phyloP scores from a whole-genome alignment of 2,113 vertebrate genomes.

The Narcine bancroftii region DNA sequence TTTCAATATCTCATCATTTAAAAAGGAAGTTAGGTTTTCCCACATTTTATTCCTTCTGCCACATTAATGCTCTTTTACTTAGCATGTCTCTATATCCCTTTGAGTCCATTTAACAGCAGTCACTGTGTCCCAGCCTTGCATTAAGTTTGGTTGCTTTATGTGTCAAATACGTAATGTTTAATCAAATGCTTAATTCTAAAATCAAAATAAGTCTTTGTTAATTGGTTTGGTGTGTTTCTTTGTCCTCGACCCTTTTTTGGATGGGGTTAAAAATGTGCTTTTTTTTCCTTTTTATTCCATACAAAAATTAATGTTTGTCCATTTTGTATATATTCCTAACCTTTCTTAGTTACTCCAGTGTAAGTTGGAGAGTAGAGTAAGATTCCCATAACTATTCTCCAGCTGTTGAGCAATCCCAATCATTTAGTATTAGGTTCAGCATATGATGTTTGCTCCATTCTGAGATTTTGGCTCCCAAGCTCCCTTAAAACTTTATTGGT shows the following conservation, averaged over 20 bases:
- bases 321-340: not conserved
- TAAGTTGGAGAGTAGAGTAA: not conserved
- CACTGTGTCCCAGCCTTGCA: not conserved
- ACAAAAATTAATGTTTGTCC: not conserved
- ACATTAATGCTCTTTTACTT: no score
- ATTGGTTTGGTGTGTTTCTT: not conserved
- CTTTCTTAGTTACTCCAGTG: not conserved
- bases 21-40: no score
- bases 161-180: not conserved
- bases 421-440: no score
- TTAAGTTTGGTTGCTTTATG: not conserved
- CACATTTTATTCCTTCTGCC: no score
- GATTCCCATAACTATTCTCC: no score
- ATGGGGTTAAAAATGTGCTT: not conserved
- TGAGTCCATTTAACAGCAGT: no score
- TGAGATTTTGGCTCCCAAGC: no score
- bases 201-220: not conserved
- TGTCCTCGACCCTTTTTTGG: not conserved
- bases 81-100: no score
- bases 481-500: no score
- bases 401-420: no score
- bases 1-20: no score
- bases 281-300: not conserved
- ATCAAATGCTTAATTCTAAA: not conserved
- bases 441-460: no score